Evolutionary conservation across 1,140 invertebrate genomes (phyloP), one percentile per base, ranked within the genome.

Genomic region (Drosophila willistoni): DNA sequence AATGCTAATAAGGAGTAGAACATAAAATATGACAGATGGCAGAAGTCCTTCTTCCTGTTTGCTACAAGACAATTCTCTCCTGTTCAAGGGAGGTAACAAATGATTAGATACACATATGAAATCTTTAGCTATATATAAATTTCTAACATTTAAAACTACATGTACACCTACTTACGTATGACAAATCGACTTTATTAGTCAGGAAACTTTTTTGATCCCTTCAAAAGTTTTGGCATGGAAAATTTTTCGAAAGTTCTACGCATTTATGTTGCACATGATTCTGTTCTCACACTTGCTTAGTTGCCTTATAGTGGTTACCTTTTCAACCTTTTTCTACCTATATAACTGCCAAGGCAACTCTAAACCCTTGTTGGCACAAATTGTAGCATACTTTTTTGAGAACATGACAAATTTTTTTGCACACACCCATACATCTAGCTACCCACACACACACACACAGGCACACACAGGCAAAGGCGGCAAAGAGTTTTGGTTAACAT

Each of bases 321-420:
- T 51, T 51, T 51, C 17, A 12, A 51, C 36, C 36, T 55, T 25
- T 17, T n/a, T 22, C 42, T 44, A 62, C 60, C 17, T 29, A 62
- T 25, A 9, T 36, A 12, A 47, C 41, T 14, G 19, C 12, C 17
- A 34, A 54, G 34, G 42, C 13, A 54, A 33, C 29, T 14, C 25
- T 59, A 5, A 36, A 22, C 56, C 14, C 44, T 44, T 68, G 59
- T 69, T 62, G 17, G 29, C 64, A 64, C 60, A 72, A 63, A 44
- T 9, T 71, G 63, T 71, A 68, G 76, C 72, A 78, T 71, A 75
- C 68, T 71, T 78, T 78, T 75, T 61, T 34, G 75, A 55, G 68
- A 64, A 55, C 22, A 64, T 73, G 65, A 68, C 62, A 65, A 65
- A 77, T 68, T 76, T 71, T 71, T 56, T 12, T 47, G 2, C 25